Percentiles rank a stretch among this genome's conserved stretches.
Evolutionary conservation across 1,140 invertebrate genomes (phyloP).

Genomic region (Aethina tumida): DNA sequence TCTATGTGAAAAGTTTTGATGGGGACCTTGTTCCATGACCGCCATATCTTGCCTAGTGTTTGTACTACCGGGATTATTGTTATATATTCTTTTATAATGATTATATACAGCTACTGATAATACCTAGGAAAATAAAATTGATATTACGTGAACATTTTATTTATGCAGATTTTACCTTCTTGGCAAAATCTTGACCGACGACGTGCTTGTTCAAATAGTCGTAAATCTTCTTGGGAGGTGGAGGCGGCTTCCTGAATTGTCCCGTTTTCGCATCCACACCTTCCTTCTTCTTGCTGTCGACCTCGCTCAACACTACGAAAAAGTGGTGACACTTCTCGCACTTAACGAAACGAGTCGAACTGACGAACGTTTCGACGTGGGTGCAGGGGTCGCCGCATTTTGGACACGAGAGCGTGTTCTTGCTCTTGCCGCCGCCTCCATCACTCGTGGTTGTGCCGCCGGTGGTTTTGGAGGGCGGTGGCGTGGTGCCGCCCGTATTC

Average conservation of each 20-base stretch:
- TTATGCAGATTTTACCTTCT: slow-evolving; percentile 52
- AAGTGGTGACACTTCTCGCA: slow-evolving; percentile 98
- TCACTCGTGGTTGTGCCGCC: slow-evolving; percentile 9
- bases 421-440: slow-evolving; percentile 38
- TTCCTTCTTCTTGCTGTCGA: slow-evolving; percentile 83
- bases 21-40: slow-evolving; percentile 53
- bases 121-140: slow-evolving; percentile 42
- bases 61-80: slow-evolving; percentile 64
- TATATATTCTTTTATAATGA: slow-evolving; percentile 96
- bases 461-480: slow-evolving; percentile 22
- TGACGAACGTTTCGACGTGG: slow-evolving; percentile 93
- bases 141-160: slow-evolving; percentile 7
- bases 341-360: slow-evolving; percentile 91
- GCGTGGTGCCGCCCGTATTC: slow-evolving; percentile 8
- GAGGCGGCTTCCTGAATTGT: slow-evolving; percentile 70
- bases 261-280: slow-evolving; percentile 54
- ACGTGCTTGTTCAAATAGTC: slow-evolving; percentile 93
- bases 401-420: slow-evolving; percentile 70
- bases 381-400: slow-evolving; percentile 94
- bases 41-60: slow-evolving; percentile 38
- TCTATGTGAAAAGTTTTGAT: slow-evolving; percentile 62
- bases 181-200: slow-evolving; percentile 95
- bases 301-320: slow-evolving; percentile 91
- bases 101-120: slow-evolving; percentile 97
- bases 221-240: slow-evolving; percentile 93